These are phyloP conservation scores for Caenorhabditis afra DNA, from an alignment of 2,888 invertebrate species.

Conservation along the genomic window DNA sequence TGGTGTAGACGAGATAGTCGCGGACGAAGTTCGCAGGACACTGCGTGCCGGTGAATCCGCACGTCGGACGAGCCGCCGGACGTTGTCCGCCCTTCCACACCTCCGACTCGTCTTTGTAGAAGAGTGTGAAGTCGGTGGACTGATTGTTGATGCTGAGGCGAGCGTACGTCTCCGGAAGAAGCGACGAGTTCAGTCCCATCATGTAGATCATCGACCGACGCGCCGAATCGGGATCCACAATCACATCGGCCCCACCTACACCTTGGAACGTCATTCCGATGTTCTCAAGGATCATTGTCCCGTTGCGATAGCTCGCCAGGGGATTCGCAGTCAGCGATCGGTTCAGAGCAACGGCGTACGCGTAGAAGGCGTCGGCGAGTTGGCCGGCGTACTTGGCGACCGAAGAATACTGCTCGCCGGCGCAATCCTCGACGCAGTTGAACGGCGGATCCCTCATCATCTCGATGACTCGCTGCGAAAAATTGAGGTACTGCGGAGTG, in stretches of 20 bases:
- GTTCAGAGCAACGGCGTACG: constrained; percentile 60
- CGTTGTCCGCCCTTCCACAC: constrained; percentile 50
- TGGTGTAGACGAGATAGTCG: constrained; percentile 61
- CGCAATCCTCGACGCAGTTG: constrained; percentile 63
- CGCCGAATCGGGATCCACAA: constrained; percentile 43
- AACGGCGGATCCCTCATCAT: constrained; percentile 70
- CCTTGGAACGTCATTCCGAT: constrained; percentile 53
- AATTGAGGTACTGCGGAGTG: constrained; percentile 55
- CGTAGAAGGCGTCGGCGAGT: constrained; percentile 59
- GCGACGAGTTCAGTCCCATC: constrained; percentile 49
- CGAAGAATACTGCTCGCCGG: constrained; percentile 20
- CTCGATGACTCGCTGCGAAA: constrained; percentile 66
- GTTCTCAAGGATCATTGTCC: constrained; percentile 35
- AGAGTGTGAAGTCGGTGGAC: constrained; percentile 15
- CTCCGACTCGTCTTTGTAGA: constrained; percentile 22
- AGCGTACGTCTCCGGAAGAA: constrained; percentile 41
- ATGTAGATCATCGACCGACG: constrained; percentile 49
- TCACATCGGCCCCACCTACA: constrained; percentile 42
- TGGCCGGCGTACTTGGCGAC: constrained; percentile 57
- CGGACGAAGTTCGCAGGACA: constrained; percentile 61
- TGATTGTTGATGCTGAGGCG: constrained; percentile 45
- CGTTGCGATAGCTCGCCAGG: constrained; percentile 24
- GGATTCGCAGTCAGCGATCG: constrained; percentile 31
- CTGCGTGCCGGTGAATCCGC: constrained; percentile 63
- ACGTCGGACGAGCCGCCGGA: constrained; percentile 50